Conservation (phyloP, 92 coral and sea anemone genomes). For the Pocillopora meandrina region DNA sequence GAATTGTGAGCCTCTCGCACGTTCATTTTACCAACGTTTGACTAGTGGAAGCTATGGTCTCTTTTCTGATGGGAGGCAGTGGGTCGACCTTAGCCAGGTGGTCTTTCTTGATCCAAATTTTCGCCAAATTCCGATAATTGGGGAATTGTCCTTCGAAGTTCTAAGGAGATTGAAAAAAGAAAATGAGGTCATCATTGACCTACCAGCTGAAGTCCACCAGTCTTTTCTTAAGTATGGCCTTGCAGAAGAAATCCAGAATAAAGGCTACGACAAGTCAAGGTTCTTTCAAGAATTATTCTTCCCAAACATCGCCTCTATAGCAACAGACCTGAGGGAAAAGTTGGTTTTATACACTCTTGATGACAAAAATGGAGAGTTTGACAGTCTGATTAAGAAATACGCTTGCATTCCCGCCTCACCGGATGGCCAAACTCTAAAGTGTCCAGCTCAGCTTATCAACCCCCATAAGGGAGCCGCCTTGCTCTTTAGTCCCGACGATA, state of each 20-base stretch:
- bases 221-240: conserved; percentile 52
- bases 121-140: conserved; percentile 46
- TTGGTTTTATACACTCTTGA: conserved; percentile 64
- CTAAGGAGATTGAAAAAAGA: conserved; percentile 8
- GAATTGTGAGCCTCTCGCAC: conserved; percentile 36
- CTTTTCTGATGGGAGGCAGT: conserved; percentile 59
- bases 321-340: conserved; percentile 40
- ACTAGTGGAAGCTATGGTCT: conserved; percentile 4
- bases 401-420: conserved; percentile 76
- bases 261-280: conserved; percentile 50
- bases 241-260: conserved; percentile 3
- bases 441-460: conserved; percentile 62
- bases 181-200: conserved; percentile 53
- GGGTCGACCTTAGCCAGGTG: conserved; percentile 46
- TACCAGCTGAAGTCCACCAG: conserved; percentile 49
- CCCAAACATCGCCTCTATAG: conserved; percentile 50
- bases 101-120: conserved; percentile 64
- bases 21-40: conserved; percentile 51
- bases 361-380: conserved; percentile 15
- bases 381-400: conserved; percentile 26
- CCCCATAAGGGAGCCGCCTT: conserved; percentile 55
- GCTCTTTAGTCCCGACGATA: conserved; percentile 64
- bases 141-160: conserved; percentile 43
- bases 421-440: conserved; percentile 52
- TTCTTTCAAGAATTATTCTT: conserved; percentile 66